Evolutionary conservation across 2,888 invertebrate species (phyloP).

Genomic region (Pomacea canaliculata): DNA sequence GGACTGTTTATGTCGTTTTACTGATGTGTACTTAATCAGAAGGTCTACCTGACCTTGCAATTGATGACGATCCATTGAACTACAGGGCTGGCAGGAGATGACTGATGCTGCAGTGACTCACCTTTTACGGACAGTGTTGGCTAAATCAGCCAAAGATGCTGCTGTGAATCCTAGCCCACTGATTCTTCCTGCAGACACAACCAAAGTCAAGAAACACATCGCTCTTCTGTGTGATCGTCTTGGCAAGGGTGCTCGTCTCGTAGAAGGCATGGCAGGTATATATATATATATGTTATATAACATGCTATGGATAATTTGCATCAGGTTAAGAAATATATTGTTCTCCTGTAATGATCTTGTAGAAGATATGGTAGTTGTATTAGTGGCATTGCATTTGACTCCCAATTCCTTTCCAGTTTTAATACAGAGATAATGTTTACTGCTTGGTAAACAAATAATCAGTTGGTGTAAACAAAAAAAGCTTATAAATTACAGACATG

Average conservation of each 20-base stretch:
- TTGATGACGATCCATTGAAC: neutral
- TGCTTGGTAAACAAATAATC: neutral
- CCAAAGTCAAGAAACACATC: constrained; percentile 70
- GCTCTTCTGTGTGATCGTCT: constrained; percentile 68
- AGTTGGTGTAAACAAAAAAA: neutral
- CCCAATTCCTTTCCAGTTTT: too few species aligned
- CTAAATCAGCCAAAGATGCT: constrained; percentile 76
- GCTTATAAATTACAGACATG: constrained; percentile 36
- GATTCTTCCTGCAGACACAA: constrained; percentile 65
- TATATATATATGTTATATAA: constrained; percentile 32
- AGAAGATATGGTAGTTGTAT: too few species aligned
- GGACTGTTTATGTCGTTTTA: too few species aligned
- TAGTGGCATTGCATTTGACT: too few species aligned
- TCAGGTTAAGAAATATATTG: neutral
- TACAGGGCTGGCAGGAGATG: constrained; percentile 85
- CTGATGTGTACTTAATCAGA: too few species aligned
- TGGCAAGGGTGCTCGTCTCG: constrained; percentile 66
- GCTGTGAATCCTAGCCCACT: constrained; percentile 65
- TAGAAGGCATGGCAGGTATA: constrained; percentile 54
- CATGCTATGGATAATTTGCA: too few species aligned
- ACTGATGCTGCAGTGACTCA: constrained; percentile 78
- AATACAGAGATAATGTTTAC: too few species aligned
- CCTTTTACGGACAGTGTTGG: constrained; percentile 75
- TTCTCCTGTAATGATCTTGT: too few species aligned
- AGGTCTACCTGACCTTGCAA: too few species aligned